These are phyloP conservation scores for Melanerpes aurifrons DNA, from an alignment of 2,113 vertebrate species.

Conservation along the genomic window DNA sequence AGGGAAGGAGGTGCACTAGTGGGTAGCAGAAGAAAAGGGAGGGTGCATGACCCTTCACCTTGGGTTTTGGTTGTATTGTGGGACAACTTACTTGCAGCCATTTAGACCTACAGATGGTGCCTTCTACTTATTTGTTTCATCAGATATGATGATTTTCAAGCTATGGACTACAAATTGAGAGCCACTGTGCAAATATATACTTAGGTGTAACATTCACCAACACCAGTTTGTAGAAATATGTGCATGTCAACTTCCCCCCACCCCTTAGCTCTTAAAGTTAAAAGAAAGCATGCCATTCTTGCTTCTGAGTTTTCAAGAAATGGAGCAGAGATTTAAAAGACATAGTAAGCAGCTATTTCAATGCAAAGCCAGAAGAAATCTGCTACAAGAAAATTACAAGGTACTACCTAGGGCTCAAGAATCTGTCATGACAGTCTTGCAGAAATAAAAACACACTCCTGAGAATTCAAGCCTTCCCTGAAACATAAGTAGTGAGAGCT, in stretches of 20 bases:
- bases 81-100: not conserved
- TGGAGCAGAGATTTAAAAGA: not conserved
- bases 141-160: not conserved
- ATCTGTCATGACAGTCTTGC: not conserved
- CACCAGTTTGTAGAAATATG: not conserved
- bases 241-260: not conserved
- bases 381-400: not conserved
- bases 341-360: not conserved
- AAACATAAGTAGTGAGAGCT: not conserved
- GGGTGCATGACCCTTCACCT: not conserved
- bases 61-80: not conserved
- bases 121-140: not conserved
- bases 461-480: not conserved
- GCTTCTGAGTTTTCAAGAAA: not conserved
- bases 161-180: not conserved
- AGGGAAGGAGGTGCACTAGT: not conserved
- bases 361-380: not conserved
- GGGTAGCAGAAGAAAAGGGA: not conserved
- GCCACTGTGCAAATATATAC: not conserved
- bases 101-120: not conserved
- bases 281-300: conserved; percentile 14
- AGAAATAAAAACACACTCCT: not conserved
- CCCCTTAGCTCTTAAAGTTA: not conserved
- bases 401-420: conserved; percentile 21
- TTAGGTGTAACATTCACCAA: not conserved